Conservation (phyloP, 2,797 vertebrate species). For the Rhyacichthys aspro region DNA sequence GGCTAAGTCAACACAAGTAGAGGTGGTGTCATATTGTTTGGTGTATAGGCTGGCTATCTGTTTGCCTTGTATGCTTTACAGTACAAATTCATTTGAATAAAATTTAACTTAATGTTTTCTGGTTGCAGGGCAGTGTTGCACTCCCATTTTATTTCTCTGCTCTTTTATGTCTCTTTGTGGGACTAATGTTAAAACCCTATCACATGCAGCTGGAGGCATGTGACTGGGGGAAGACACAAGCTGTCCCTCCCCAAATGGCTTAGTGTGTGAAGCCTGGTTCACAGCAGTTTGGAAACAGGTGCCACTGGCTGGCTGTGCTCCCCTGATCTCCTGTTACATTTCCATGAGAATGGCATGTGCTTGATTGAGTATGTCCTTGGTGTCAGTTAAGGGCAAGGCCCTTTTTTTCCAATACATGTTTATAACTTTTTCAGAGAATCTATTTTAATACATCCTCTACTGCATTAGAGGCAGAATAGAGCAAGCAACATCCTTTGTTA, state of each 20-base stretch:
- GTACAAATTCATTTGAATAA: no score
- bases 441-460: no score
- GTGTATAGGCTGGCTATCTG: no score
- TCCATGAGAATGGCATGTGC: constrained; percentile 29
- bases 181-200: constrained; percentile 16
- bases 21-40: no score
- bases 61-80: no score
- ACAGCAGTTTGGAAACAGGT: constrained; percentile 59
- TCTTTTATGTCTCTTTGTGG: background rate
- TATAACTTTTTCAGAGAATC: background rate
- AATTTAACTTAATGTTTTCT: no score
- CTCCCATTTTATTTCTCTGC: no score
- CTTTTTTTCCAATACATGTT: no score
- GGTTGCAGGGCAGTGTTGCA: no score
- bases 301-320: constrained; percentile 39
- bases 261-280: constrained; percentile 37
- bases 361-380: constrained; percentile 23
- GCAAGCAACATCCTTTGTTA: background rate
- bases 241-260: constrained; percentile 25
- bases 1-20: no score
- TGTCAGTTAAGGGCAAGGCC: constrained; percentile 23
- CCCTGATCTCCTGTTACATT: constrained; percentile 37
- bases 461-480: background rate
- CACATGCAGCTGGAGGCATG: no score
- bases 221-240: constrained; percentile 37